Conservation (phyloP, 2,888 invertebrate genomes). For the Tipula helvola region DNA sequence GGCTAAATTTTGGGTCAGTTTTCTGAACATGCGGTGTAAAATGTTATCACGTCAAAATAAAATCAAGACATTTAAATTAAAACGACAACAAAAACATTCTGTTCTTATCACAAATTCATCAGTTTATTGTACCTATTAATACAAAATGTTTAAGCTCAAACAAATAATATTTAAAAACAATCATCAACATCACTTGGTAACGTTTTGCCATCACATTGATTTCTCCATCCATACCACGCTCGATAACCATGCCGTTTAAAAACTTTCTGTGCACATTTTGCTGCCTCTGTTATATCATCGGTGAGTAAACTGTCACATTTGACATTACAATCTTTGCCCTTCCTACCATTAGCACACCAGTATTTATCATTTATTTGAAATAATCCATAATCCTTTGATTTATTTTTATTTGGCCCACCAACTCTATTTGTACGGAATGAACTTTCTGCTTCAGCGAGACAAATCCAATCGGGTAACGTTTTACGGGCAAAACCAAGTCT, state of each 20-base stretch:
- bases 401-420: constrained; percentile 38
- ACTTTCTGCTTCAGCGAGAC: constrained; percentile 40
- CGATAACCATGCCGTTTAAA: constrained; percentile 28
- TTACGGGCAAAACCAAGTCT: constrained; percentile 24
- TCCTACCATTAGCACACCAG: constrained; percentile 29
- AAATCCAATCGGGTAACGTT: constrained; percentile 35
- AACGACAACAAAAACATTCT: too few relatives aligned
- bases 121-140: neutral
- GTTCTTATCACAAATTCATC: neutral
- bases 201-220: constrained; percentile 23
- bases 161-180: constrained; percentile 18
- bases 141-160: neutral
- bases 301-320: constrained; percentile 23
- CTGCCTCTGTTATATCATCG: constrained; percentile 28
- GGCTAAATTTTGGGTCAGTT: too few relatives aligned
- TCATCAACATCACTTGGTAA: constrained; percentile 23
- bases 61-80: too few relatives aligned
- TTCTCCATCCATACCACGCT: constrained; percentile 32
- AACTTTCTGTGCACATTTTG: constrained; percentile 27
- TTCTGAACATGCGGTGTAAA: too few relatives aligned
- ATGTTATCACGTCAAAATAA: too few relatives aligned
- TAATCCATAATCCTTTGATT: constrained; percentile 34
- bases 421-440: constrained; percentile 36
- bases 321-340: constrained; percentile 28
- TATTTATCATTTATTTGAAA: constrained; percentile 34